Base-by-base conservation (phyloP, 2,888 invertebrate genomes). In the Thelaira solivaga region DNA sequence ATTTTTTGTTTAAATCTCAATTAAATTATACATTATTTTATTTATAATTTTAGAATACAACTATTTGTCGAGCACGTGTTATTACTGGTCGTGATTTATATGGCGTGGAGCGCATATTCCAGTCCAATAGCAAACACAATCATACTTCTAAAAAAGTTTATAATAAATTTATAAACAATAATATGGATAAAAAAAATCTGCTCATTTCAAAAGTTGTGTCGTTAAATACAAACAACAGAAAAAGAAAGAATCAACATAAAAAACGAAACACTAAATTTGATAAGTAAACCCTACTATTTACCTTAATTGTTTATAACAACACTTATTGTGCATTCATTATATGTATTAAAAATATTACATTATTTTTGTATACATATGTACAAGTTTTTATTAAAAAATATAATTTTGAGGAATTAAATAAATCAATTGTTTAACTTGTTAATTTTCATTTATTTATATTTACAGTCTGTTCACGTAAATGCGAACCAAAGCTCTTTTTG, bases 51-150 rank as follows among this genome's bases (percentile, higher is more conserved):
- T 81, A 89, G 88, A 88, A 88, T 76, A 84, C 86, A 10, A 86
- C 87, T 10, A 81, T 84, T 18, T 89, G 89, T 41, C 82, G 84
- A 3, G 89, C 89, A 0, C 83, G 89, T 3, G 83, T 89, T 26
- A 86, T 88, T 1, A 87, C 89, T 2, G 85, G 83, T 0, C 51
- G 81, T 24, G 87, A 88, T 76, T 72, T 74, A 16, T 49, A 59
- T 10, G 86, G 85, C 2, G 75, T 83, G 24, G 84, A 86, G 11
- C 83, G 85, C 7, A 86, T 88, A 36, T 83, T 87, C 6, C 87
- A 87, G 55, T 82, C 83, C 26, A 84, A 85, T 34, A 84, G 85
- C 36, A 82, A 83, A 24, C 88, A 88, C 72, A 85, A 87, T 81
- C 88, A 88, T 78, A 80, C 77, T 20, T 82, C 82, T 4, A 85